Evolutionary conservation across 1,140 invertebrate genomes (phyloP).

Genomic region (Drosophila sproati): DNA sequence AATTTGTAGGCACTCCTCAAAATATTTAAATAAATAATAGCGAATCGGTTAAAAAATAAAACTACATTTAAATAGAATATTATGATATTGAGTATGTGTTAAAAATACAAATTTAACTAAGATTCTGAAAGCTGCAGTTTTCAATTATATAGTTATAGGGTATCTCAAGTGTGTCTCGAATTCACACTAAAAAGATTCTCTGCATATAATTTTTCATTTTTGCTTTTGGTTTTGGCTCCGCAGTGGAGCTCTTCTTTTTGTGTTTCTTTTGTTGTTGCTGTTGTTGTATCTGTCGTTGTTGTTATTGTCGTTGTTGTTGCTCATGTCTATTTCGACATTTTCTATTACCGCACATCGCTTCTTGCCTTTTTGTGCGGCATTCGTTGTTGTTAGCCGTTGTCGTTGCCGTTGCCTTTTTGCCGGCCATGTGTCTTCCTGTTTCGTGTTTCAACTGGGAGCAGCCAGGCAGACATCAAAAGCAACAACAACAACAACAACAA

Average conservation of each 20-base stretch:
- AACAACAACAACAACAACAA: slow-evolving; percentile 7
- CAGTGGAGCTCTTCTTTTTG: slow-evolving; percentile 10
- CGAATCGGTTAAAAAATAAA: too few relatives aligned
- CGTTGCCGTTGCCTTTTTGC: slow-evolving; percentile 25
- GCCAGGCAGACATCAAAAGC: too few relatives aligned
- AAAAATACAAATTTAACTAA: too few relatives aligned
- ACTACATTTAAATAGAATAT: too few relatives aligned
- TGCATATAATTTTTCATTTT: slow-evolving; percentile 44
- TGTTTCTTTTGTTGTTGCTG: too few relatives aligned
- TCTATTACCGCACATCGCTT: slow-evolving; percentile 78
- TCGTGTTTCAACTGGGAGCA: slow-evolving; percentile 57
- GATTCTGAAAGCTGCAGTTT: too few relatives aligned
- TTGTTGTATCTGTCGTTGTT: slow-evolving; percentile 7
- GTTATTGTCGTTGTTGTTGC: slow-evolving; percentile 23
- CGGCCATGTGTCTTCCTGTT: slow-evolving; percentile 65
- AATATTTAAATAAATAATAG: too few relatives aligned
- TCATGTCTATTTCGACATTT: slow-evolving; percentile 72
- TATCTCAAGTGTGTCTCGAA: not conserved
- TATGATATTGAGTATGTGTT: too few relatives aligned
- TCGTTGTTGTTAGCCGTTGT: slow-evolving; percentile 19
- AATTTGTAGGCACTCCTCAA: too few relatives aligned
- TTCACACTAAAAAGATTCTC: slow-evolving; percentile 1
- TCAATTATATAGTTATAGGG: slow-evolving; percentile 1
- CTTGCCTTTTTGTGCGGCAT: slow-evolving; percentile 35
- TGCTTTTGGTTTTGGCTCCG: slow-evolving; percentile 32